Conservation (phyloP, 2,113 vertebrate species). For the Theristicus caerulescens region DNA sequence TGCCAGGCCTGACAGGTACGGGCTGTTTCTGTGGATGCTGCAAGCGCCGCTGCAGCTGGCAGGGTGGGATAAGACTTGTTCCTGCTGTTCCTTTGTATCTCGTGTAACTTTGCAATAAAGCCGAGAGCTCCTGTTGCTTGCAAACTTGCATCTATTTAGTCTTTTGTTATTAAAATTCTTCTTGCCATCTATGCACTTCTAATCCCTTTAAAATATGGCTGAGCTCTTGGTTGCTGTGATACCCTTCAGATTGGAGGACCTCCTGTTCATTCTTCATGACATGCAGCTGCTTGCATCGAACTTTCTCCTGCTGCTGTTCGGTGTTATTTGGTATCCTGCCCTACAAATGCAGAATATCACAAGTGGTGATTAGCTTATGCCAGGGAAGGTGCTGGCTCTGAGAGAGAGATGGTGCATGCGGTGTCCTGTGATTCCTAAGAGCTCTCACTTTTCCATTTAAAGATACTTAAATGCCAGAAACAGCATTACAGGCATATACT, state of each 20-base stretch:
- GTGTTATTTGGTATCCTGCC: background rate
- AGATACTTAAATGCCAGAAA: background rate
- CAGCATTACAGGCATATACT: background rate
- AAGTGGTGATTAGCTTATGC: background rate
- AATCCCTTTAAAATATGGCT: background rate
- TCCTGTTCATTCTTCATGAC: background rate
- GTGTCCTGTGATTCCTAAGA: background rate
- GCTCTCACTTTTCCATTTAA: background rate
- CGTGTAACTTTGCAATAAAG: background rate
- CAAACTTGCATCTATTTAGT: background rate
- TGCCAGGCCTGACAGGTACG: background rate
- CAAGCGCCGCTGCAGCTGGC: background rate
- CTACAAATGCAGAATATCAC: accelerated
- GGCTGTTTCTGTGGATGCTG: background rate
- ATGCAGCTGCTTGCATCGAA: accelerated
- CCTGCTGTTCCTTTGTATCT: background rate
- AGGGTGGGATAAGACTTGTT: background rate
- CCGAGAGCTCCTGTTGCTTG: background rate
- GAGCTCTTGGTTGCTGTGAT: background rate
- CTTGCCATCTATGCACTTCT: background rate
- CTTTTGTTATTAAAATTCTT: constrained; percentile 34
- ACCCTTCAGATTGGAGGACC: background rate
- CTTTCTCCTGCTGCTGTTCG: background rate
- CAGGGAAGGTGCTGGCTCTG: background rate
- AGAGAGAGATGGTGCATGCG: accelerated